Conservation (phyloP, 2,797 vertebrate species). For the Momotus momota region DNA sequence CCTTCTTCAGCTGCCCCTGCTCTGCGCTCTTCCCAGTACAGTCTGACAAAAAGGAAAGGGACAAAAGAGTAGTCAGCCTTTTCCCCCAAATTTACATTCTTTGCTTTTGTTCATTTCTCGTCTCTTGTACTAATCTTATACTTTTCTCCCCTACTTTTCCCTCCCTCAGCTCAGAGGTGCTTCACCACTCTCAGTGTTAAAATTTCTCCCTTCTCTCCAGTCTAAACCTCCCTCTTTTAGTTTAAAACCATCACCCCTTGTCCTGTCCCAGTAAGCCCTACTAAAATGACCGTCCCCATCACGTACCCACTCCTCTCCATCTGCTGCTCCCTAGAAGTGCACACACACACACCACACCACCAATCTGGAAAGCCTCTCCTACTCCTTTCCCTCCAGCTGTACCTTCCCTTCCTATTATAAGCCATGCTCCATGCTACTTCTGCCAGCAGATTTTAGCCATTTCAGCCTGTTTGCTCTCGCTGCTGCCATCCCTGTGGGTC, state of each 20-base stretch:
- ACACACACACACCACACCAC: rapidly evolving
- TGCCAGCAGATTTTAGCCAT: background rate
- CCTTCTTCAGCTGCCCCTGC: background rate
- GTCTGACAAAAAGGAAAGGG: background rate
- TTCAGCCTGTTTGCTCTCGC: background rate
- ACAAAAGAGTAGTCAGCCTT: background rate
- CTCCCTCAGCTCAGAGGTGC: rapidly evolving
- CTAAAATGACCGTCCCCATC: background rate
- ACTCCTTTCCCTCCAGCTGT: background rate
- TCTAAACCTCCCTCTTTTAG: background rate
- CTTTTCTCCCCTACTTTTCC: background rate
- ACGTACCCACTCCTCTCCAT: background rate
- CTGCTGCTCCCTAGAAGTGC: background rate
- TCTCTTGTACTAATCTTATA: background rate
- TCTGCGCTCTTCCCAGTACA: rapidly evolving
- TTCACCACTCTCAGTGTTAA: background rate
- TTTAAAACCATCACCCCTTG: background rate
- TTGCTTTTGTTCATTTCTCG: background rate
- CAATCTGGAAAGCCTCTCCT: background rate
- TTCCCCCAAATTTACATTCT: background rate
- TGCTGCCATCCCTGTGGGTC: rapidly evolving
- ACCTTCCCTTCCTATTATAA: background rate
- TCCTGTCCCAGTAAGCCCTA: background rate
- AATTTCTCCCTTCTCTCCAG: background rate
- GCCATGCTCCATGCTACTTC: background rate